Evolutionary conservation across 2,113 vertebrate genomes (phyloP).

Genomic region (Leucoraja erinaceus): DNA sequence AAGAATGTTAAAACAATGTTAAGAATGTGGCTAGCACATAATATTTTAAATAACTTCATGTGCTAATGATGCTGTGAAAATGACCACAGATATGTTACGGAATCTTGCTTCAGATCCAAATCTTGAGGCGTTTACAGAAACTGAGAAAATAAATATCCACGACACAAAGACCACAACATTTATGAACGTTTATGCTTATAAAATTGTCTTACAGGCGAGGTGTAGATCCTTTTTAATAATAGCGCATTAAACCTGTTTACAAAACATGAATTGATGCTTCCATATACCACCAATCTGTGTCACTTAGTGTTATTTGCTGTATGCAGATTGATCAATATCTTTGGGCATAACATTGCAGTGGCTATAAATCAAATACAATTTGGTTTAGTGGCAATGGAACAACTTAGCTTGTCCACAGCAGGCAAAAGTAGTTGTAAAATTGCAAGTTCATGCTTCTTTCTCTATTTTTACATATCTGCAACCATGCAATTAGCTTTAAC

Average conservation of each 20-base stretch:
- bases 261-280: not conserved
- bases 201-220: not conserved
- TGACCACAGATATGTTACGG: not conserved
- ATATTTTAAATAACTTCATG: not conserved
- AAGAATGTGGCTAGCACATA: not conserved
- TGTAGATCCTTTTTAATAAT: not conserved
- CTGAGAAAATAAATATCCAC: not conserved
- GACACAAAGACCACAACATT: not conserved
- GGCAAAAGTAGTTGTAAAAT: not conserved
- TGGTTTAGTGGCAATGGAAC: not conserved
- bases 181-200: not conserved
- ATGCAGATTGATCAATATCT: not conserved
- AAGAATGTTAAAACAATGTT: not conserved
- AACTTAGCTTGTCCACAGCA: not conserved
- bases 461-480: not conserved
- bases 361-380: not conserved
- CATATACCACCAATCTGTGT: not conserved
- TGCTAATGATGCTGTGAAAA: not conserved
- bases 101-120: not conserved
- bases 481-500: not conserved
- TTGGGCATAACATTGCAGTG: not conserved
- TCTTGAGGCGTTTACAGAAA: not conserved
- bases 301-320: not conserved
- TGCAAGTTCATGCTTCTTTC: not conserved
- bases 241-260: not conserved